Conservation (phyloP, 1,140 invertebrate genomes). For the Lithobius niger region DNA sequence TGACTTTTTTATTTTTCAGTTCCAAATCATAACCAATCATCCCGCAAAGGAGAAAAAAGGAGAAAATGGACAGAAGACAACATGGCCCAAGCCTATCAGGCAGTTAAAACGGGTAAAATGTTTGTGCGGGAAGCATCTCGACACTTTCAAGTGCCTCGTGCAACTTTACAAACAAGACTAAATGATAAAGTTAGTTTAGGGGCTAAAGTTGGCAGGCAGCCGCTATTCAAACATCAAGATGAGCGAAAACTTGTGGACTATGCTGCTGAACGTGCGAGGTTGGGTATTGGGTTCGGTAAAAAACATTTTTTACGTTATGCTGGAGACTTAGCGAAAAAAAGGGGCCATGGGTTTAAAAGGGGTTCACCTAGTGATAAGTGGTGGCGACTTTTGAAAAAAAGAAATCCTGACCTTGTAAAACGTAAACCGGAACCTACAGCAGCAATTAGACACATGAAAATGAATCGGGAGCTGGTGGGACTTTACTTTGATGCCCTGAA, state of each 20-base stretch:
- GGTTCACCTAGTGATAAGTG: not conserved
- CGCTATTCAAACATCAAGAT: too few relatives aligned
- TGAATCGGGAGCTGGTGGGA: not conserved
- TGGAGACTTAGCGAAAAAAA: constrained; percentile 4
- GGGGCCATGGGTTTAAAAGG: not conserved
- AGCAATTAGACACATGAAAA: not conserved
- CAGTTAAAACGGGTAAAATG: too few relatives aligned
- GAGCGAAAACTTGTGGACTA: constrained; percentile 1
- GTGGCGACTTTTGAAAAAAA: not conserved
- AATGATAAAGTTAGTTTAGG: too few relatives aligned
- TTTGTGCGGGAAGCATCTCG: too few relatives aligned
- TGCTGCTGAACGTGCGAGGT: not conserved
- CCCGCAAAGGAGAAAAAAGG: too few relatives aligned
- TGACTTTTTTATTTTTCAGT: too few relatives aligned
- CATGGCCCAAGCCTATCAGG: too few relatives aligned
- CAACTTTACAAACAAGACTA: too few relatives aligned
- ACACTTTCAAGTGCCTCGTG: too few relatives aligned
- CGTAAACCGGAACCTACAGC: not conserved
- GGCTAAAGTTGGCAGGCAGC: too few relatives aligned
- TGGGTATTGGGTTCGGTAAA: constrained; percentile 2
- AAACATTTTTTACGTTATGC: not conserved
- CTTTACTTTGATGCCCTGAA: not conserved
- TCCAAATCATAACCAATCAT: too few relatives aligned
- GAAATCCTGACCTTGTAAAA: not conserved
- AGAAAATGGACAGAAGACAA: too few relatives aligned